Evolutionary conservation across 2,888 invertebrate genomes (phyloP), one percentile per base, ranked within the genome.

Genomic region (Toxonevra muliebris): DNA sequence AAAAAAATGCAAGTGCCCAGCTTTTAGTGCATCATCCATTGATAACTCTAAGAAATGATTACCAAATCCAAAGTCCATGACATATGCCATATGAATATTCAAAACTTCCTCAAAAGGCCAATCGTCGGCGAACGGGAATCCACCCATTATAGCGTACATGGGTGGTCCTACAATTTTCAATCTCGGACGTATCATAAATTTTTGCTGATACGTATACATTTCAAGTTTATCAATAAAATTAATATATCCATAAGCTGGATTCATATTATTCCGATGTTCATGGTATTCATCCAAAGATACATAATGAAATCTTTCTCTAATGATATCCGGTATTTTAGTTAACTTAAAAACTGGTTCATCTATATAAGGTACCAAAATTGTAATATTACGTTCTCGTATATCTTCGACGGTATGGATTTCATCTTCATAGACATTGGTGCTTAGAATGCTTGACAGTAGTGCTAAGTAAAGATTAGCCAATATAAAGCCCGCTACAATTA

Each of bases 71-170:
- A 65, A 53, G 7, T 71, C 71, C 9, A 64, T 9, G 4, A 69
- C 11, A 4, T 53, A 54, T 9, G n/a, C 9, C 13, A 67, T 20
- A 53, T 69, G 65, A 10, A 20, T 41, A 1, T 71, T 69, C 0
- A 73, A 60, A 2, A 71, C 11, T n/a, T 67, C 41, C 15, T 71
- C 71, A 43, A 73, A 68, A 7, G 71, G 70, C 69, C 76, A 78
- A 15, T 75, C 72, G 40, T 73, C 64, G 10, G 55, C 64, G 53
- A 78, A 70, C 0, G 74, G 71, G 48, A 78, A 69, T 15, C 71
- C 75, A 11, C 61, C 68, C 41, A 69, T 66, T 40, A 74, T 58
- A 10, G 66, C 17, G 19, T 71, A 65, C 5, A 76, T 55, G 0
- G 74, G 65, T 20, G 7, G 12, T 12, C 8, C 11, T 15, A 65